Percentiles rank a stretch among this genome's conserved stretches.
Evolutionary conservation across 2,113 vertebrate species (phyloP).

Genomic region (Laticauda colubrina): DNA sequence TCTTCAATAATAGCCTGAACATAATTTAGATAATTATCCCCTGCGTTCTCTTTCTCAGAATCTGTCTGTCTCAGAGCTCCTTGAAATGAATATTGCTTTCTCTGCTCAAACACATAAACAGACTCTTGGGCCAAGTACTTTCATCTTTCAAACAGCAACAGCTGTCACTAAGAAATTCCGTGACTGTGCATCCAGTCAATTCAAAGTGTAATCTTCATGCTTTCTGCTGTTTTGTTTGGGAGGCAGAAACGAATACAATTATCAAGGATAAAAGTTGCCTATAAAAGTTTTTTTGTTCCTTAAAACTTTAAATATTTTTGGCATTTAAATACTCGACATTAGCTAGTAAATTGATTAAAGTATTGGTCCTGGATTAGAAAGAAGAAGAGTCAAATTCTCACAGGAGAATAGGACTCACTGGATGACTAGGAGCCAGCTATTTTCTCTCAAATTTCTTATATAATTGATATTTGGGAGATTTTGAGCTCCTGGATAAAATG

Average conservation of each 20-base stretch:
- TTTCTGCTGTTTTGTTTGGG: conserved; percentile 38
- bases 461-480: neutral
- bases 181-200: conserved; percentile 29
- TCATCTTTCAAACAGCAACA: conserved; percentile 54
- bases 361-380: neutral
- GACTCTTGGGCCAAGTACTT: conserved; percentile 61
- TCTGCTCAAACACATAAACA: conserved; percentile 71
- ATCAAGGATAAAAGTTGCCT: conserved; percentile 39
- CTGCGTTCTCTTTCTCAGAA: conserved; percentile 73
- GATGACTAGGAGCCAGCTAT: neutral
- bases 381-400: neutral
- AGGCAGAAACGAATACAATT: conserved; percentile 16
- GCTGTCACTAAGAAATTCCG: conserved; percentile 49
- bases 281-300: conserved; percentile 28
- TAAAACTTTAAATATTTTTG: conserved; percentile 43
- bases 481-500: conserved; percentile 47
- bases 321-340: conserved; percentile 30
- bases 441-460: neutral
- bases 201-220: conserved; percentile 20
- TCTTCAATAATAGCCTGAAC: conserved; percentile 78
- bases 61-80: conserved; percentile 69
- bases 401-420: neutral
- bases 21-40: conserved; percentile 83
- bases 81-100: conserved; percentile 69
- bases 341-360: conserved; percentile 18